Evolutionary conservation across 2,113 vertebrate species (phyloP).

Genomic region (Zosterops borbonicus): DNA sequence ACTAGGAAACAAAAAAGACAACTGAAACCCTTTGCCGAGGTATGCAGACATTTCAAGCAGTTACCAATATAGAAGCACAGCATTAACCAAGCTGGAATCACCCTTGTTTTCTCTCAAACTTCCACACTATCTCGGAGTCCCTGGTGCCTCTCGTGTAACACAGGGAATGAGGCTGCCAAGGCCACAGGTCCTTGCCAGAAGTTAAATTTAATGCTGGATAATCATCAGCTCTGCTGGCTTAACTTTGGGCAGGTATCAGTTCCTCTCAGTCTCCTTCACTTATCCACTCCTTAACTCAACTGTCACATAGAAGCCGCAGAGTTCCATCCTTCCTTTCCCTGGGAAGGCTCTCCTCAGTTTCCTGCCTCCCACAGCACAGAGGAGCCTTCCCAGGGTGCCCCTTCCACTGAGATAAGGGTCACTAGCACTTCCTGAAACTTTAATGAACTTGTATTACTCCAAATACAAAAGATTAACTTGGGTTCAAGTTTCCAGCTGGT

Average conservation of each 20-base stretch:
- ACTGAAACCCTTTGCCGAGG: neutral
- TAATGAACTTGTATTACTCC: neutral
- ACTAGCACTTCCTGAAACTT: neutral
- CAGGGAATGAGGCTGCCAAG: neutral
- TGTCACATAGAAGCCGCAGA: neutral
- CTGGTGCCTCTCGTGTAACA: neutral
- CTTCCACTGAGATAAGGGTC: neutral
- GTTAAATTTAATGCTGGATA: slow-evolving; percentile 5
- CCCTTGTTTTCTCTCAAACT: neutral
- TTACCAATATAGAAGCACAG: neutral
- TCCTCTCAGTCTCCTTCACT: neutral
- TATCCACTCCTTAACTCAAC: neutral
- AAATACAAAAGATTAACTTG: neutral
- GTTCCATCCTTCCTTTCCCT: neutral
- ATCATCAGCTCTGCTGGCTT: neutral
- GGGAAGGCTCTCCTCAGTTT: neutral
- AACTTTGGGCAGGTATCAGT: neutral
- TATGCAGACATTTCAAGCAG: slow-evolving; percentile 40
- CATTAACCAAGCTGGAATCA: slow-evolving; percentile 1
- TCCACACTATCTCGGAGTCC: neutral
- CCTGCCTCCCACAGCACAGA: neutral
- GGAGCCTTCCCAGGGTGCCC: neutral
- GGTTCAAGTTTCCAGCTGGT: neutral
- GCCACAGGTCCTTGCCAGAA: neutral
- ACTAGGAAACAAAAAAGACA: neutral